A percentile compares a stretch with the other conserved stretches of the same genome.
These are phyloP conservation scores for Cromileptes altivelis DNA, from an alignment of 2,113 vertebrate species.

Conservation along the genomic window DNA sequence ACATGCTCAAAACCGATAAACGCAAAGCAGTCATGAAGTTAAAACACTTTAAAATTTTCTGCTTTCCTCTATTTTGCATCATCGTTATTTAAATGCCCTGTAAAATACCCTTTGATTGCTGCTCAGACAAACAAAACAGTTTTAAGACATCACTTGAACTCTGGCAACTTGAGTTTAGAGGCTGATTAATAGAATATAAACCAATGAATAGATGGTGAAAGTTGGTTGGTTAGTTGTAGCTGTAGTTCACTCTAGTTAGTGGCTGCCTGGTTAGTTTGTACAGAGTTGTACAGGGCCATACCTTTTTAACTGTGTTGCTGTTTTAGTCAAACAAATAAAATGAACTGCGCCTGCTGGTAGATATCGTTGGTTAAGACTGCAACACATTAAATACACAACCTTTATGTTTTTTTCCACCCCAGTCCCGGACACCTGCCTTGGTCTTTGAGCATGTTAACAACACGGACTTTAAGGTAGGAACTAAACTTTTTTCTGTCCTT, in stretches of 20 bases:
- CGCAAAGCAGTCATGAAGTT: neutral
- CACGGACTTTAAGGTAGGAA: slow-evolving; percentile 88
- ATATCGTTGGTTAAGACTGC: neutral
- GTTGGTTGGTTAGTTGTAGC: neutral
- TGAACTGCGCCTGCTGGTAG: neutral
- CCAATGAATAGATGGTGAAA: neutral
- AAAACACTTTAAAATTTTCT: neutral
- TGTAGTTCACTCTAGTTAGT: slow-evolving; percentile 19
- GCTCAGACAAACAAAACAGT: neutral
- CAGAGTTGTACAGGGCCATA: slow-evolving; percentile 2
- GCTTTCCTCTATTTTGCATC: neutral
- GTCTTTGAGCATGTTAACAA: slow-evolving; percentile 91
- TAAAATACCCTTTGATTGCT: neutral
- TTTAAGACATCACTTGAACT: neutral
- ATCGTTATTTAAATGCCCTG: neutral
- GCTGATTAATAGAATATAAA: slow-evolving; percentile 10
- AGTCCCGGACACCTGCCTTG: slow-evolving; percentile 88
- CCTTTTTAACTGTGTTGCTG: neutral
- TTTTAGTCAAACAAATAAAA: neutral
- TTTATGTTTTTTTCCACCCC: slow-evolving; percentile 63
- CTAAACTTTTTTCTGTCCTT: neutral
- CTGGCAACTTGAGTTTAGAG: slow-evolving; percentile 6
- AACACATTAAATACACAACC: neutral
- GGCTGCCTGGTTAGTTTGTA: slow-evolving; percentile 4
- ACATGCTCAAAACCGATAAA: neutral